These are phyloP conservation scores for Helobdella robusta DNA, from an alignment of 2,888 invertebrate genomes.

Conservation along the genomic window DNA sequence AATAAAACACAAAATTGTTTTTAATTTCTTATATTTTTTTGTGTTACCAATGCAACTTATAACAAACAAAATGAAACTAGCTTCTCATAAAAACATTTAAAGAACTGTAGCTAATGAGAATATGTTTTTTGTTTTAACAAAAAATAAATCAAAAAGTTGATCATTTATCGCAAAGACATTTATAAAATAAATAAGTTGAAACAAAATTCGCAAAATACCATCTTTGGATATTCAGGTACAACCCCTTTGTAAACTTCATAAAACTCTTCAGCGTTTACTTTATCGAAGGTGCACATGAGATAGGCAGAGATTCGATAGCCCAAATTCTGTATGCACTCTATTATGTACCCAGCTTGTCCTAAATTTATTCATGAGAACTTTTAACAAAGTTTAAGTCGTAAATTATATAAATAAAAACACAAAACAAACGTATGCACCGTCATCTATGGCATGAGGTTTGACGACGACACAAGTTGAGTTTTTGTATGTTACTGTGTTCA, in stretches of 20 bases:
- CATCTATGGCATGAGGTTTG: conserved; percentile 68
- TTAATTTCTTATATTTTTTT: too few relatives aligned
- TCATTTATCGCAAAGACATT: too few relatives aligned
- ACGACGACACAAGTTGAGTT: conserved; percentile 60
- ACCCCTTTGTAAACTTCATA: conserved; percentile 64
- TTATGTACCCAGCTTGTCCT: conserved; percentile 20
- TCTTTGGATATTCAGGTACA: conserved; percentile 51
- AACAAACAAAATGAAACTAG: too few relatives aligned
- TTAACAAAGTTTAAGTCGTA: neutral
- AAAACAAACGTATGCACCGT: neutral
- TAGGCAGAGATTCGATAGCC: conserved; percentile 15
- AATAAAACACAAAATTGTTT: too few relatives aligned
- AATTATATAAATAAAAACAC: neutral
- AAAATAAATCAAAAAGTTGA: too few relatives aligned
- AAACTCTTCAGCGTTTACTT: conserved; percentile 77
- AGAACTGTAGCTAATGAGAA: too few relatives aligned
- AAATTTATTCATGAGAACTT: neutral
- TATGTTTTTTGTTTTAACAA: too few relatives aligned
- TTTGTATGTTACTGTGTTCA: conserved; percentile 44
- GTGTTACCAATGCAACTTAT: too few relatives aligned
- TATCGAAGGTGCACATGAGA: conserved; percentile 61
- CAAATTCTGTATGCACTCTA: neutral
- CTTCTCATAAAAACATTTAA: too few relatives aligned
- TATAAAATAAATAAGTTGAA: too few relatives aligned
- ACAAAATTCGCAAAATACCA: conserved; percentile 58